Conservation (phyloP, 2,113 vertebrate species). For the Melanocharis versteri region DNA sequence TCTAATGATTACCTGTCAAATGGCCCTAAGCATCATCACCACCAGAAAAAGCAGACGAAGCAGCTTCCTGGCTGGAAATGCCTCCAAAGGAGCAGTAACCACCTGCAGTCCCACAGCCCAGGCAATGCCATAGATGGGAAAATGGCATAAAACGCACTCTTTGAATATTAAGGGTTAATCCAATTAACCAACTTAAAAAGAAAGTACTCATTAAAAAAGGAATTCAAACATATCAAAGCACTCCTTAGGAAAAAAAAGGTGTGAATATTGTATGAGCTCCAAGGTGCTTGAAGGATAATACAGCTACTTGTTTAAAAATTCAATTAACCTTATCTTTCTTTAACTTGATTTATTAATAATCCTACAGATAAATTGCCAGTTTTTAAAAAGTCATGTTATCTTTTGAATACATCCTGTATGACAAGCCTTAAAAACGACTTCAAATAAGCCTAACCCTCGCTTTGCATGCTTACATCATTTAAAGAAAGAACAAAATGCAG, state of each 20-base stretch:
- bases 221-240: constrained; percentile 69
- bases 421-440: constrained; percentile 60
- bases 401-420: constrained; percentile 60
- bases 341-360: constrained; percentile 76
- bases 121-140: background rate
- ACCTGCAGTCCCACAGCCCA: background rate
- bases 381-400: constrained; percentile 67
- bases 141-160: background rate
- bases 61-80: constrained; percentile 36
- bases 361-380: constrained; percentile 64
- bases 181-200: constrained; percentile 52
- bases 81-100: constrained; percentile 28
- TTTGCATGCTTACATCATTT: constrained; percentile 39
- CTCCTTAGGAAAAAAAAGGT: constrained; percentile 44
- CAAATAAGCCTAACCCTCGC: constrained; percentile 9
- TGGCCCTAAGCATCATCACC: constrained; percentile 56
- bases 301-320: constrained; percentile 73
- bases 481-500: constrained; percentile 40
- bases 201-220: constrained; percentile 51
- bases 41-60: constrained; percentile 54
- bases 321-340: constrained; percentile 77
- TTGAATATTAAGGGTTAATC: constrained; percentile 42
- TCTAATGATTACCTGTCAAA: constrained; percentile 73
- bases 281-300: constrained; percentile 74
- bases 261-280: constrained; percentile 69